Base-by-base conservation (phyloP, 2,113 vertebrate genomes). In the Lontra canadensis region DNA sequence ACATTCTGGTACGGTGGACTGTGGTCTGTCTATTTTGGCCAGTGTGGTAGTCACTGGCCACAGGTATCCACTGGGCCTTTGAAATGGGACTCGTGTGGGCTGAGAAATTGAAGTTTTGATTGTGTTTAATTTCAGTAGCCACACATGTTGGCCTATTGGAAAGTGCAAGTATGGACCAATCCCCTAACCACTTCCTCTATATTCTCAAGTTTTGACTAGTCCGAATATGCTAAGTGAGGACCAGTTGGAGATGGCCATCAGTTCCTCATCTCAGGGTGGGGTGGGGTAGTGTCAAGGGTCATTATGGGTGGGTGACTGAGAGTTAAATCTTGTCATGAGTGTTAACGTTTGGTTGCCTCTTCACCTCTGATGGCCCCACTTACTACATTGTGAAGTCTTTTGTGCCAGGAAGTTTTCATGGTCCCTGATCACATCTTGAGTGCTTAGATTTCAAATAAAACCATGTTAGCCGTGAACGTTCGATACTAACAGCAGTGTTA, bases 361-460 rank as follows among this genome's bases (percentile, higher is more conserved):
- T 55, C 25, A 63, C 44, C 26, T 57, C 59, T 26, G 42, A 20
- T 49, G 57, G 42, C 26, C 29, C 29, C 7, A 20, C 3, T n/a
- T 36, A 52, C 20, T 71, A n/a, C 31, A 2, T 6, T 63, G 61
- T 34, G 47, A 78, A 29, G 29, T 94, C 31, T 74, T 73, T 39
- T n/a, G 39, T 88, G 83, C 57, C 21, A 34, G 49, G 65, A 81
- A 84, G 25, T 81, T 44, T 9, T 84, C 80, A 76, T 47, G 29
- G 80, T 52, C 42, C 82, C 85, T 12, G 39, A 74, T 85, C n/a
- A 49, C 0, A n/a, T 61, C 63, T 81, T 42, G 84, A 88, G 67
- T 36, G 20, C 17, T 88, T 69, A 61, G 63, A 81, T 84, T 87
- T 96, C 61, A 84, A 15, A 29, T 93, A n/a, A 93, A 91, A 44